Conservation (phyloP, 2,113 vertebrate species). For the Bufo gargarizans region DNA sequence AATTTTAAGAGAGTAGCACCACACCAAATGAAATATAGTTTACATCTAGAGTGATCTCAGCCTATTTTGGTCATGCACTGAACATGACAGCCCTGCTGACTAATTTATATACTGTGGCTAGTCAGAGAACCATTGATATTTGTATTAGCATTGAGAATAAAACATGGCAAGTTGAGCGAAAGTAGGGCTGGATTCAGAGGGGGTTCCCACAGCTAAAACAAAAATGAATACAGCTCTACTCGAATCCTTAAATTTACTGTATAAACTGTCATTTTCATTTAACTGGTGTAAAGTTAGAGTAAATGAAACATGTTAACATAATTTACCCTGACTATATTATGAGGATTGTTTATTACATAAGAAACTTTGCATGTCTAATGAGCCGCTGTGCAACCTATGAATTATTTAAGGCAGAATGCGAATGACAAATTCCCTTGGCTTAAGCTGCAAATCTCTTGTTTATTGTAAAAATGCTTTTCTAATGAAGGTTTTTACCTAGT, state of each 20-base stretch:
- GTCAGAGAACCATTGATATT: not conserved
- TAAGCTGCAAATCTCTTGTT: not conserved
- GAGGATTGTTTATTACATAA: not conserved
- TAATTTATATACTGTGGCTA: not conserved
- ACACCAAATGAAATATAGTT: not conserved
- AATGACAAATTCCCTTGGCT: not conserved
- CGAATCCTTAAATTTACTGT: not conserved
- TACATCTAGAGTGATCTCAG: not conserved
- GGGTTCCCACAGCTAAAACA: not conserved
- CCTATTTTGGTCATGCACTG: not conserved
- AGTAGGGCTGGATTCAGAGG: not conserved
- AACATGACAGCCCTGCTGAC: not conserved
- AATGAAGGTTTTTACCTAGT: not conserved
- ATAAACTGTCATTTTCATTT: not conserved
- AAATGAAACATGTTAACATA: not conserved
- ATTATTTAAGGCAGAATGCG: constrained; percentile 8
- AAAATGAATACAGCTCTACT: not conserved
- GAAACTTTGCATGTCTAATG: not conserved
- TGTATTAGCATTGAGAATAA: not conserved
- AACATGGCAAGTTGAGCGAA: not conserved
- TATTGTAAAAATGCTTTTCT: constrained; percentile 1
- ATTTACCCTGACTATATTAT: not conserved
- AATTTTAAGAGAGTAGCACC: not conserved
- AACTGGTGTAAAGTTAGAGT: not conserved
- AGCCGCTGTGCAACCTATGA: constrained; percentile 11